Evolutionary conservation across 2,797 vertebrate genomes (phyloP).

Genomic region (Apogon talboti): DNA sequence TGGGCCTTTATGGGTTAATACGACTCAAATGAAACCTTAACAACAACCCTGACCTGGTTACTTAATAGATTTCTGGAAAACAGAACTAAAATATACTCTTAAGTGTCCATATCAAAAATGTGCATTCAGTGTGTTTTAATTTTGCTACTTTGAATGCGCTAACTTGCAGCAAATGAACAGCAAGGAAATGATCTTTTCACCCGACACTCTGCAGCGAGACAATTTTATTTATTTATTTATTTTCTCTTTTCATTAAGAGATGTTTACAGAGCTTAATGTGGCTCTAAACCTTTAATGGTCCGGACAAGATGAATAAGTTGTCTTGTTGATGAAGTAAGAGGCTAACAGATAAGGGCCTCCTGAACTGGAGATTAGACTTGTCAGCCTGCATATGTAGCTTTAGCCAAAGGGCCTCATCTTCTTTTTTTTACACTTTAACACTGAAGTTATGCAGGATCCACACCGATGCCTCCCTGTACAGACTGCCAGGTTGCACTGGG

Average conservation of each 20-base stretch:
- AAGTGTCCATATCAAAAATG: too few relatives aligned
- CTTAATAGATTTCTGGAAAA: too few relatives aligned
- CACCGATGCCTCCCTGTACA: constrained; percentile 28
- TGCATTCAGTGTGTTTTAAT: too few relatives aligned
- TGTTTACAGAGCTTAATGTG: constrained; percentile 42
- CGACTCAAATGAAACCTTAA: too few relatives aligned
- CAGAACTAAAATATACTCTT: too few relatives aligned
- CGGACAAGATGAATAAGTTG: constrained; percentile 43
- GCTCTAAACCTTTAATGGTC: constrained; percentile 40
- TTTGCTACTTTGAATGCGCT: too few relatives aligned
- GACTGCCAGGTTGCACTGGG: constrained; percentile 30
- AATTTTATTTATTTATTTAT: too few relatives aligned
- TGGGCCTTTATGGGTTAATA: too few relatives aligned
- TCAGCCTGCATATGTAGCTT: constrained; percentile 50
- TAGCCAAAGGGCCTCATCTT: constrained; percentile 53
- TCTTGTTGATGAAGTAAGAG: constrained; percentile 48
- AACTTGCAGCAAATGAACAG: too few relatives aligned
- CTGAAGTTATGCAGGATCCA: constrained; percentile 37
- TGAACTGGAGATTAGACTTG: constrained; percentile 51
- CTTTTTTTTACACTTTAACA: constrained; percentile 47
- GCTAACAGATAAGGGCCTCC: constrained; percentile 24
- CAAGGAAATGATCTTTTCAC: background rate
- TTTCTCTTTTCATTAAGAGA: constrained; percentile 30
- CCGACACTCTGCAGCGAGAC: constrained; percentile 2
- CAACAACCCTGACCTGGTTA: too few relatives aligned